phyloP scores from a whole-genome alignment of 1,140 invertebrate species.

The Trypoxylus dichotomus region DNA sequence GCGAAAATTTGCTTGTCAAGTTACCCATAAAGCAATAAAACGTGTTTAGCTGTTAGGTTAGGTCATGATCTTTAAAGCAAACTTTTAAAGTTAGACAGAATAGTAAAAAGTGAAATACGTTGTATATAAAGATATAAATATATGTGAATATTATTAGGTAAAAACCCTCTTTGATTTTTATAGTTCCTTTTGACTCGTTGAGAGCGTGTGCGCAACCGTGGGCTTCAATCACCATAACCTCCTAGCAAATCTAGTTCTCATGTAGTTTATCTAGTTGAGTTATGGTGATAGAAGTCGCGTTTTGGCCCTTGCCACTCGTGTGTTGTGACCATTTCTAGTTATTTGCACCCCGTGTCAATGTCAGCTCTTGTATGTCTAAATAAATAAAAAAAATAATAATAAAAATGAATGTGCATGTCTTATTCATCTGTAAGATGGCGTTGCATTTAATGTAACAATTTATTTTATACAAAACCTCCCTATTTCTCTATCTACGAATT shows the following conservation, averaged over 20 bases:
- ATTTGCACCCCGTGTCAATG: conserved; percentile 48
- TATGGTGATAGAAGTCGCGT: conserved; percentile 7
- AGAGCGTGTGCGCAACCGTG: neutral
- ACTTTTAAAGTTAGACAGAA: neutral
- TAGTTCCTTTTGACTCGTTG: conserved; percentile 25
- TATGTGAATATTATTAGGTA: conserved; percentile 16
- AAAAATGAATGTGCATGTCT: conserved; percentile 41
- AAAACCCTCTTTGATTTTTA: conserved; percentile 17
- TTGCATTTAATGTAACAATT: conserved; percentile 35
- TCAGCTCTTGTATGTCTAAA: conserved; percentile 46
- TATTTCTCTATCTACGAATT: conserved; percentile 1
- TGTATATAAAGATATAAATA: conserved; percentile 26
- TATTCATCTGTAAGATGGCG: conserved; percentile 39
- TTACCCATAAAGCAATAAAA: neutral
- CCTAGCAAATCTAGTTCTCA: neutral
- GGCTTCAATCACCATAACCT: conserved; percentile 1
- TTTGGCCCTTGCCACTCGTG: conserved; percentile 46
- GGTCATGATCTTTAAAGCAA: conserved; percentile 16
- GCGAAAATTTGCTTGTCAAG: no score
- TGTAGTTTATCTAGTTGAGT: neutral
- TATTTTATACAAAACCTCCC: conserved; percentile 29
- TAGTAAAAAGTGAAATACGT: conserved; percentile 9
- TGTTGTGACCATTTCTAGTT: conserved; percentile 50
- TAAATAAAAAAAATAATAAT: conserved; percentile 17
- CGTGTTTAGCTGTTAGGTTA: neutral